Base-by-base conservation (phyloP, 2,113 vertebrate genomes). In the Syngnathoides biaculeatus region DNA sequence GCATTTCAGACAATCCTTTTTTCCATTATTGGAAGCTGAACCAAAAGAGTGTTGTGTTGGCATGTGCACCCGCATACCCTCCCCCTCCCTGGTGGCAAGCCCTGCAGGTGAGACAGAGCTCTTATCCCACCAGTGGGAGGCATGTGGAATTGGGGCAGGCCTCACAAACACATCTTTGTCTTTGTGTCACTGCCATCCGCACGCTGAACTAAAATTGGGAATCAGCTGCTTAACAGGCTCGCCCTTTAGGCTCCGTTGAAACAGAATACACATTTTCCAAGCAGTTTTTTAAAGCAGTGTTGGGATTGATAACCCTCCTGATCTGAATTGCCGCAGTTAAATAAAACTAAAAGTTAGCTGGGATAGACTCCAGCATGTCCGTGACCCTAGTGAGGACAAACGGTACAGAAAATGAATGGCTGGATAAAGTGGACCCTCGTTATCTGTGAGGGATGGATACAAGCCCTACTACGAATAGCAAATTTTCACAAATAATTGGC, bases 121-220 rank as follows among this genome's bases (percentile, higher is more conserved):
- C 72, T 79, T 79, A 81, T 86, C 79, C 71, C 74, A 67, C 75
- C 26, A 56, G 35, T 20, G 59, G 59, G 22, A 67, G 64, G 65
- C 69, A 70, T 70, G 74, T 71, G 69, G 68, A 81, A 62, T 26
- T 62, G 14, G 60, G 60, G 40, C 76, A 71, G 70, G 73, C 65
- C 42, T 68, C 84, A 89, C 86, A 89, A 83, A 73, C 66, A 67
- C 55, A 69, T 83, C 81, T 84, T 87, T 89, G 84, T 89, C 64
- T 66, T 19, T 45, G 45, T 77, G 73, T 22, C 68, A 75, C 67
- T 65, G 48, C 64, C 63, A 10, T 79, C 80, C 67, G 72, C 66
- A 73, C 77, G 79, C 69, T 64, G 65, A 77, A 75, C 79, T 81
- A 81, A 81, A 69, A 78, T 78, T 79, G 73, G 73, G 78, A 43